phyloP scores from a whole-genome alignment of 2,888 invertebrate species.

The Spilarctia lutea region DNA sequence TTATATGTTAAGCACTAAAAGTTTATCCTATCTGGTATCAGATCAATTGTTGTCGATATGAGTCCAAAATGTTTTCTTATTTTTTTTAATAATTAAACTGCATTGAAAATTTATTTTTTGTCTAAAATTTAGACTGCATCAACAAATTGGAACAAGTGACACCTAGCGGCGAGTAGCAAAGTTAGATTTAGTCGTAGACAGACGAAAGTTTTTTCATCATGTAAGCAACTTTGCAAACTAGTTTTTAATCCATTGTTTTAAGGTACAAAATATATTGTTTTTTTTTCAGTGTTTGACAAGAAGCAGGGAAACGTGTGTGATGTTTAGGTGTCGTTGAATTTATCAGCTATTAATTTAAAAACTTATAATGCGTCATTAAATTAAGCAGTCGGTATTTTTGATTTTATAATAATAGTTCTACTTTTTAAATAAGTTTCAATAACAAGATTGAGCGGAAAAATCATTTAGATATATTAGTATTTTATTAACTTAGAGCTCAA shows the following conservation, averaged over 20 bases:
- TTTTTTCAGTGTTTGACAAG: too few relatives aligned
- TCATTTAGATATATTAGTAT: too few relatives aligned
- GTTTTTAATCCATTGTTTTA: not conserved
- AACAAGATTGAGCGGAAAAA: too few relatives aligned
- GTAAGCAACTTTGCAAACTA: conserved; percentile 16
- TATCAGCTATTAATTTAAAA: too few relatives aligned
- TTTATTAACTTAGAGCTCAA: too few relatives aligned
- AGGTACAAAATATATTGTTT: not conserved
- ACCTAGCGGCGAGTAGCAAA: conserved; percentile 66
- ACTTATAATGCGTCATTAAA: too few relatives aligned
- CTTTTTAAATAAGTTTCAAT: too few relatives aligned
- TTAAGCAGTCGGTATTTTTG: too few relatives aligned
- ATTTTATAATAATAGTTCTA: too few relatives aligned
- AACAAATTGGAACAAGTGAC: conserved; percentile 50
- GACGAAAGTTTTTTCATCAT: conserved; percentile 18
- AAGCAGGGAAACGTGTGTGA: too few relatives aligned
- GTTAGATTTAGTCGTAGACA: conserved; percentile 4
- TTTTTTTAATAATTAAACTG: not conserved
- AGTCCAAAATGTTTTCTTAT: not conserved
- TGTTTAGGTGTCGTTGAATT: too few relatives aligned
- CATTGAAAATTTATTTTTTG: not conserved
- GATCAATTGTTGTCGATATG: too few relatives aligned
- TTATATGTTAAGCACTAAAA: not conserved
- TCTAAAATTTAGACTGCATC: not conserved
- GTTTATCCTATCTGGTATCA: not conserved